Percentiles rank a stretch among this genome's conserved stretches.
Evolutionary conservation across 2,113 vertebrate genomes (phyloP).

Genomic region (Puffinus mauretanicus): DNA sequence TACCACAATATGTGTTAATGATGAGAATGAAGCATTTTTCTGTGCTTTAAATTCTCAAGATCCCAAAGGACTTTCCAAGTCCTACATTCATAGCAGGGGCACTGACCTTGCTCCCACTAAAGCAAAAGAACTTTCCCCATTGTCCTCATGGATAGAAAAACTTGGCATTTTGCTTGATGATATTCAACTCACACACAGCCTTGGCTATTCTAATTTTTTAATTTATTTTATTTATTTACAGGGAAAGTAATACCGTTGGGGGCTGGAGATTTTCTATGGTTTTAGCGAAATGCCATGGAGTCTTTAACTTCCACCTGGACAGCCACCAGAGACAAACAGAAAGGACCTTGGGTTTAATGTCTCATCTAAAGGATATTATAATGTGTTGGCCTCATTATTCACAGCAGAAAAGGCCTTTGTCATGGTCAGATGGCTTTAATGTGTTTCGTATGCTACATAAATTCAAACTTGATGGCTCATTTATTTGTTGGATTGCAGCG

Average conservation of each 20-base stretch:
- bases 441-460: slow-evolving; percentile 82
- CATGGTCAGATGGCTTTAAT: slow-evolving; percentile 84
- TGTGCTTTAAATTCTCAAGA: background rate
- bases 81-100: background rate
- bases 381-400: slow-evolving; percentile 76
- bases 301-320: slow-evolving; percentile 70
- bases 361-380: slow-evolving; percentile 77
- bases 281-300: slow-evolving; percentile 36
- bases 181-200: background rate
- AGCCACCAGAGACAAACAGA: slow-evolving; percentile 68
- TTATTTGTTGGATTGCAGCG: slow-evolving; percentile 81
- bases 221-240: background rate
- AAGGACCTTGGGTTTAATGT: slow-evolving; percentile 76
- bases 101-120: background rate
- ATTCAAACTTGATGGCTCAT: slow-evolving; percentile 83
- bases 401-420: slow-evolving; percentile 81
- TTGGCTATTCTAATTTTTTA: background rate
- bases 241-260: background rate
- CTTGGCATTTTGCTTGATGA: background rate
- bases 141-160: background rate
- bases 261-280: slow-evolving; percentile 32
- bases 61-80: background rate
- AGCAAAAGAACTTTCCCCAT: background rate
- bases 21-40: background rate
- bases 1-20: background rate